Base-by-base conservation (phyloP, 2,113 vertebrate genomes). In the Bubo scandiacus region DNA sequence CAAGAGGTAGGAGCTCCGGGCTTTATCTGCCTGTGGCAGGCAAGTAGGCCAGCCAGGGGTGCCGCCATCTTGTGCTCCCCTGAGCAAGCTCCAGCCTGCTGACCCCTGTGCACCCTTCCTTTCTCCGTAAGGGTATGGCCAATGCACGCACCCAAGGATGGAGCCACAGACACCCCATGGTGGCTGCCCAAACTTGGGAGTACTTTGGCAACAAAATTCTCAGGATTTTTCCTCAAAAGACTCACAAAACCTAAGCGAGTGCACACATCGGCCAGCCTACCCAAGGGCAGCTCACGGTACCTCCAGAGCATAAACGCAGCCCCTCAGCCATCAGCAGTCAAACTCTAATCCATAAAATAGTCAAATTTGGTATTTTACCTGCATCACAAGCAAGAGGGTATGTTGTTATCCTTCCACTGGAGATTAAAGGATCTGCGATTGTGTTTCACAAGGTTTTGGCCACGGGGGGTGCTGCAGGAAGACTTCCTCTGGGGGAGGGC, bases 101-200 rank as follows among this genome's bases (percentile, higher is more conserved):
- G 30, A 13, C 26, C 2, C 9, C 9, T 2, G 1, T 15, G 32
- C 18, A 18, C 9, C 6, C 8, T 42, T n/a, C 30, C 22, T 36
- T 54, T 40, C n/a, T 77, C 54, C 6, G 0, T 16, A 75, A 79
- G 67, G n/a, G 15, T 40, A 54, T 2, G 0, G 47, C 5, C 20
- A 38, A 42, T 0, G 0, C 16, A 36, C 1, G 10, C 9, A 42
- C 19, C 32, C 55, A 54, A 49, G 22, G 19, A 47, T 0, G 1
- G 49, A 75, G 19, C 8, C 27, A n/a, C 30, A 51, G 2, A 6
- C n/a, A 55, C 7, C 15, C 38, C 2, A 1, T 1, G 29, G 32
- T 0, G 0, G 11, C 38, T 45, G 9, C 9, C 11, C 26, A 43
- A 81, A 78, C 36, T 34, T 4, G 0, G 3, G 22, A 88, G 22